phyloP scores from a whole-genome alignment of 2,888 invertebrate genomes.

The Fragum fragum region DNA sequence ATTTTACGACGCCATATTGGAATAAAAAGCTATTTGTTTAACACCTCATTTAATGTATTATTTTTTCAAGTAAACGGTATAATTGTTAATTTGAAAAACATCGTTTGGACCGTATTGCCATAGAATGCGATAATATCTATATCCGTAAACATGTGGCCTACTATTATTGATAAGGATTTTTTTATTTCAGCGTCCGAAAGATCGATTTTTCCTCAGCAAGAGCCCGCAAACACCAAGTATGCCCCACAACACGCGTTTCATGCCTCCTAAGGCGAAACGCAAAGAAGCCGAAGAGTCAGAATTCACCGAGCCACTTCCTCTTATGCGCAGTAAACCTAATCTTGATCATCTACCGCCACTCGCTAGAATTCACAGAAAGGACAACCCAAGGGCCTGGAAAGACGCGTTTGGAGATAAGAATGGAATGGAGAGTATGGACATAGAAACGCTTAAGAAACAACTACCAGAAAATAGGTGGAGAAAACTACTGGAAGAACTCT shows the following conservation, averaged over 20 bases:
- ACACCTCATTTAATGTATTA: no score
- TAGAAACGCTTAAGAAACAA: conserved; percentile 55
- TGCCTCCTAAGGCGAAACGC: conserved; percentile 62
- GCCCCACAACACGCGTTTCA: conserved; percentile 65
- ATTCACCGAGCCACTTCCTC: conserved; percentile 59
- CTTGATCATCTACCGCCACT: conserved; percentile 66
- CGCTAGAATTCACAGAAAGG: conserved; percentile 70
- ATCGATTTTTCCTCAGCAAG: conserved; percentile 54
- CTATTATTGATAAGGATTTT: no score
- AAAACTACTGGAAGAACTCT: conserved; percentile 74
- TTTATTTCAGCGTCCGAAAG: conserved; percentile 59
- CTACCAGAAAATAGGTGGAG: conserved; percentile 72
- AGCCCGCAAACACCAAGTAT: conserved; percentile 56
- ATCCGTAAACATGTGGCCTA: no score
- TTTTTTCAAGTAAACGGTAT: no score
- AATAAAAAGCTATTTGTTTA: no score
- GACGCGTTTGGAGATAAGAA: conserved; percentile 64
- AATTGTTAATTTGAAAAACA: no score
- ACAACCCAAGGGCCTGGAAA: conserved; percentile 62
- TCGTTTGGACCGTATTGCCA: no score
- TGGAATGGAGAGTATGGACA: conserved; percentile 62
- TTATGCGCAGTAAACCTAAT: conserved; percentile 58
- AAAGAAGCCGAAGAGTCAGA: conserved; percentile 42
- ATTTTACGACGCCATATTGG: no score
- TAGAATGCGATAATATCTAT: no score